A percentile compares a stretch with the other conserved stretches of the same genome.
Conservation (phyloP, 35 echinoderm and acorn worm species). For the Anneissia japonica region DNA sequence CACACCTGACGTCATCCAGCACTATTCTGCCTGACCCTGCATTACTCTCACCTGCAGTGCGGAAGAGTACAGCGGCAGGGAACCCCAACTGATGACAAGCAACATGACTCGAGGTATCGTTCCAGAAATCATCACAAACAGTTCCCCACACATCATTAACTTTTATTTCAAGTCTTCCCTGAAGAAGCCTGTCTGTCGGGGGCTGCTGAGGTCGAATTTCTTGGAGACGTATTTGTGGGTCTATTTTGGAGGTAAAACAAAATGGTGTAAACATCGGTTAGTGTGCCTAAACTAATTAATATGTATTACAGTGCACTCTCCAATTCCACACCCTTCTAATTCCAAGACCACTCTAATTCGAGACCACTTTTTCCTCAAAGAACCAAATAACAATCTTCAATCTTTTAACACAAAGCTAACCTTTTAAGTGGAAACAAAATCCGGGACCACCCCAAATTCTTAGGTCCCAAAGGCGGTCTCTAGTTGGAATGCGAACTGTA, state of each 20-base stretch:
- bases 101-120: slow-evolving; percentile 10
- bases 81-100: slow-evolving; percentile 52
- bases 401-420: too few species aligned
- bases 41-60: neutral
- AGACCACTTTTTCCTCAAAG: too few species aligned
- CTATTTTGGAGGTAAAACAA: neutral
- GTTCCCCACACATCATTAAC: slow-evolving; percentile 40
- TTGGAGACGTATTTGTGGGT: neutral
- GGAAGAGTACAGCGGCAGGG: neutral
- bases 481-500: too few species aligned
- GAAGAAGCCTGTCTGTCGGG: neutral
- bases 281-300: neutral
- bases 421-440: too few species aligned
- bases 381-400: too few species aligned
- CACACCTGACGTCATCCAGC: slow-evolving; percentile 36
- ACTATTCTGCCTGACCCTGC: slow-evolving; percentile 14
- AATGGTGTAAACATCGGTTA: neutral
- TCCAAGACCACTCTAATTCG: too few species aligned
- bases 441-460: too few species aligned
- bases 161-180: slow-evolving; percentile 45
- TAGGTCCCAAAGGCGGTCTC: too few species aligned
- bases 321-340: too few species aligned
- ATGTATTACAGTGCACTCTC: too few species aligned
- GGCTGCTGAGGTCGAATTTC: neutral
- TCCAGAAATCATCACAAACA: slow-evolving; percentile 48